phyloP scores from a whole-genome alignment of 2,113 vertebrate species.

The Myrmecobius fasciatus region DNA sequence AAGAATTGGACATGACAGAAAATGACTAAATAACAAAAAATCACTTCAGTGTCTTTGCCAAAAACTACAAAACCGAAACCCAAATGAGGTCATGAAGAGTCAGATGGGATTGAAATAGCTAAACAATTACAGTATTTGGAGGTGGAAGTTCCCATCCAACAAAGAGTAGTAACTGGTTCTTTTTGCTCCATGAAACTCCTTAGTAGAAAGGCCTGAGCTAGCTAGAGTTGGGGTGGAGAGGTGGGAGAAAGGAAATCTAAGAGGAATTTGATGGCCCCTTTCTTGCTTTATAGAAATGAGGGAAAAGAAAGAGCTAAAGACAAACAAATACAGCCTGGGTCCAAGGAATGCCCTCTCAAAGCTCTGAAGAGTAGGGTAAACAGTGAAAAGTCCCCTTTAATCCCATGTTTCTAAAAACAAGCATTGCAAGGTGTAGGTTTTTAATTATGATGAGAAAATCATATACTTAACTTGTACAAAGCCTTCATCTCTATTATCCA shows the following conservation, averaged over 20 bases:
- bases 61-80: not conserved
- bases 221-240: too few relatives aligned
- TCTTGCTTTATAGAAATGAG: not conserved
- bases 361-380: not conserved
- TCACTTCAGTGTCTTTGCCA: not conserved
- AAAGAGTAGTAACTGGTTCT: not conserved
- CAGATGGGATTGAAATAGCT: not conserved
- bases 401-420: not conserved
- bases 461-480: not conserved
- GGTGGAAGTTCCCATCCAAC: not conserved
- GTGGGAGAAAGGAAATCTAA: too few relatives aligned
- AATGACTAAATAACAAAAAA: not conserved
- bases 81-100: not conserved
- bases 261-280: not conserved
- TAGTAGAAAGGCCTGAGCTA: not conserved
- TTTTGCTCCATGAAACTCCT: not conserved
- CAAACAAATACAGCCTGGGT: not conserved
- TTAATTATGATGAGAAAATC: not conserved
- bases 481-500: not conserved
- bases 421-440: not conserved
- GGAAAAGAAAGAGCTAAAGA: not conserved
- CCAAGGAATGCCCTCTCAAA: not conserved
- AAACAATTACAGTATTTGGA: not conserved
- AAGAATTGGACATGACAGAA: too few relatives aligned
- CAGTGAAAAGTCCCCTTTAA: not conserved